phyloP scores from a whole-genome alignment of 2,888 invertebrate genomes.

The Oxyscelio sp. region DNA sequence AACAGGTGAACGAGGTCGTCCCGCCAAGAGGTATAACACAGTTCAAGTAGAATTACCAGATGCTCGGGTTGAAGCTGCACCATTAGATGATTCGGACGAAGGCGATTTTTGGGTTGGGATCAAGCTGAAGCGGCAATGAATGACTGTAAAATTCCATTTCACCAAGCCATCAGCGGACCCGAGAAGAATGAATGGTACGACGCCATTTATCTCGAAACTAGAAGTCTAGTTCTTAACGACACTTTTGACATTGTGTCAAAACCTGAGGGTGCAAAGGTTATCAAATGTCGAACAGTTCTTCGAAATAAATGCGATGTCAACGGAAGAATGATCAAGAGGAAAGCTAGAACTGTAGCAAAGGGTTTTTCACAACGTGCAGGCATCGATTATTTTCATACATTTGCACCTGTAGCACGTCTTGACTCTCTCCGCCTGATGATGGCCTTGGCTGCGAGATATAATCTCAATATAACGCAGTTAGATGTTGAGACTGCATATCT shows the following conservation, averaged over 20 bases:
- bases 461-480: neutral
- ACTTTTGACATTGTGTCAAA: neutral
- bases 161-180: too few relatives aligned
- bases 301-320: neutral
- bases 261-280: neutral
- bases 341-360: slow-evolving; percentile 20
- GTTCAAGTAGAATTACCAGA: too few relatives aligned
- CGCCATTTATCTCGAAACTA: neutral
- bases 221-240: neutral
- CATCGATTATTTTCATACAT: neutral
- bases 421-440: neutral
- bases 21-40: too few relatives aligned
- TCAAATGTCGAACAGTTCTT: neutral
- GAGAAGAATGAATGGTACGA: slow-evolving; percentile 4
- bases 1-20: too few relatives aligned
- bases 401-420: neutral
- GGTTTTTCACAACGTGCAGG: neutral
- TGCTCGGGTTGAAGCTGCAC: too few relatives aligned
- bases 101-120: too few relatives aligned
- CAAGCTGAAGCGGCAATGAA: too few relatives aligned
- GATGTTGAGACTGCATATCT: too few relatives aligned
- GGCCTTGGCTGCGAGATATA: neutral
- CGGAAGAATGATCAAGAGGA: neutral
- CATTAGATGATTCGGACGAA: too few relatives aligned
- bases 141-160: too few relatives aligned